Evolutionary conservation across 1,140 invertebrate species (phyloP), one percentile per base, ranked within the genome.

Genomic region (Zaprionus ghesquierei): DNA sequence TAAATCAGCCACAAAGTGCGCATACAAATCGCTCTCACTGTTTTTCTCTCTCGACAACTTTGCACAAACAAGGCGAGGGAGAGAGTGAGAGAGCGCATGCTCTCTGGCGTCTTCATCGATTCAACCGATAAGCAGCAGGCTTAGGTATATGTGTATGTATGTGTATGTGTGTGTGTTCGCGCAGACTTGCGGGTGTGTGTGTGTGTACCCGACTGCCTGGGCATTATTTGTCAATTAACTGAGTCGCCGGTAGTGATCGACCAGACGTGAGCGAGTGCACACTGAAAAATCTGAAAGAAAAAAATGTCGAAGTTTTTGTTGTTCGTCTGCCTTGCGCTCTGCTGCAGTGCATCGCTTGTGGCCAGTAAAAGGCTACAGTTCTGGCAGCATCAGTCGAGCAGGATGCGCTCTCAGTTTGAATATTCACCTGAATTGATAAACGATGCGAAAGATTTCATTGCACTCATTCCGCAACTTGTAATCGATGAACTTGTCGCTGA

Each of bases 361-460:
- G 20, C 54, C 6, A 22, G 20, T 15, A 25, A 20, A 3, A 41
- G 25, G 2, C 15, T n/a, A 20, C 20, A 25, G 2, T 46, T 46
- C 33, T 59, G 69, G 63, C 25, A 62, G 9, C 20, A 58, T 23
- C 22, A 15, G 23, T 27, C 56, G 4, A 54, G 23, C 1, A 5
- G 18, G 15, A 18, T 15, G 18, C 22, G n/a, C 5, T 1, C 35
- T 8, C 49, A 44, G 22, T 41, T 81, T 0, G 53, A 53, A 9
- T 87, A 87, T 15, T 91, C 90, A 10, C 89, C 89, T 10, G 85
- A 89, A 53, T 68, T 91, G 53, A 55, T 90, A 13, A 61, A 60
- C 10, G 90, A 91, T 41, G 15, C 87, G n/a, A 69, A 68, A 3
- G 89, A 90, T 20, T 91, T 91, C 50, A 18, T 59, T 0, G 38